Base-by-base conservation (phyloP, 92 coral and sea anemone species). In the Metridium senile region DNA sequence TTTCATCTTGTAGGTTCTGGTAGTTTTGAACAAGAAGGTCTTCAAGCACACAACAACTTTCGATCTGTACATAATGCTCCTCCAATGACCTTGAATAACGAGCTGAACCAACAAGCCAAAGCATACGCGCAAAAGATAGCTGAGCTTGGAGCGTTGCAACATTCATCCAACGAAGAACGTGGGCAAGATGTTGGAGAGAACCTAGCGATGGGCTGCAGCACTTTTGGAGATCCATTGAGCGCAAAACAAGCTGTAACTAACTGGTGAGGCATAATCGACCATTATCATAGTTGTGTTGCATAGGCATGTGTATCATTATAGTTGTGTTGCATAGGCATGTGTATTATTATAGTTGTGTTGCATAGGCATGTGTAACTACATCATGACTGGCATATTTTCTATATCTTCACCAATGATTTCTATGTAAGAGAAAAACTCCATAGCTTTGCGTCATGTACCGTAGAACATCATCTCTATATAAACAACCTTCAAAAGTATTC, bases 121-220 rank as follows among this genome's bases (percentile, higher is more conserved):
- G 89, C 66, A 34, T 85, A 93, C 22, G 98, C 98, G 0, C 76
- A 88, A 53, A 80, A 70, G 62, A 76, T 93, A 34, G 89, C 98
- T 18, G 75, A 66, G 33, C 71, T 68, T 52, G 93, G 98, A 25
- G 72, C 91, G 2, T 73, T 91, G 34, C 74, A 77, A 11, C 98
- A 93, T 58, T 93, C 94, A 51, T 76, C 82, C 35, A 79, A 45
- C 17, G 73, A 67, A 22, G 89, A 84, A 10, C 92, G 78, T 10
- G 84, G 89, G 0, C 74, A 76, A 26, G 97, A 88, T 64, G 93
- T 83, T 22, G 98, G 97, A 1, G 98, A 93, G 65, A 93, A 91
- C 62, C 86, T 93, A 32, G 93, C 86, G n/a, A 83, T 84, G 93
- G 98, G 93, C 1, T 93, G 98, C 29, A n/a, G 72, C 28, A 71